Evolutionary conservation across 37 sponge, comb jelly and placozoan species (phyloP).

Genomic region (Spongia lamella): DNA sequence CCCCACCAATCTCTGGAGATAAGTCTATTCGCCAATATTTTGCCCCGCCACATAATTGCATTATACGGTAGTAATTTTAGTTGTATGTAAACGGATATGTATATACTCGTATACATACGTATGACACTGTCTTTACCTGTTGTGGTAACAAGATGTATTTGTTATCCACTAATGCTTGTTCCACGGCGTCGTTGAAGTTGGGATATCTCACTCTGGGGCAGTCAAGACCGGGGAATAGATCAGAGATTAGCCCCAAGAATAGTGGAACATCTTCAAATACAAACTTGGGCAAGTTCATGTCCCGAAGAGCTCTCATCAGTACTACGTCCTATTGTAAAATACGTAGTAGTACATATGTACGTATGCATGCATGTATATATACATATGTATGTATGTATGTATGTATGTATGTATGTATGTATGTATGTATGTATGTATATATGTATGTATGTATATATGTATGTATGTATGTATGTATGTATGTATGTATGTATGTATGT

Average conservation of each 20-base stretch:
- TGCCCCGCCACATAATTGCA: no score
- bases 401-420: no score
- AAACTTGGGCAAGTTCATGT: constrained; percentile 99
- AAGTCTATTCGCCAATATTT: no score
- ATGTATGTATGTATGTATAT: neutral
- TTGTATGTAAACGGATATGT: neutral
- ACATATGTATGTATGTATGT: neutral
- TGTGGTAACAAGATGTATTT: constrained; percentile 85
- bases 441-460: neutral
- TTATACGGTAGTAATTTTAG: no score
- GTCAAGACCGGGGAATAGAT: constrained; percentile 98
- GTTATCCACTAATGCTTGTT: constrained; percentile 72
- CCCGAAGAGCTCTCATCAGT: constrained; percentile 98
- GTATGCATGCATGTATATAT: neutral
- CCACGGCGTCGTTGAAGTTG: constrained; percentile 99
- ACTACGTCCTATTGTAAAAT: constrained; percentile 81
- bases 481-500: no score
- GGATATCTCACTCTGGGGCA: constrained; percentile 98
- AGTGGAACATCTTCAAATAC: constrained; percentile 99
- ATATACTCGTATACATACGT: neutral
- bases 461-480: neutral
- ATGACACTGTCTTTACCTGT: constrained; percentile 52
- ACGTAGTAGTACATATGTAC: neutral
- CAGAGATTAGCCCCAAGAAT: constrained; percentile 95
- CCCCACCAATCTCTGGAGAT: no score